These are phyloP conservation scores for Tyrannus savana DNA, from an alignment of 2,113 vertebrate genomes.

Conservation along the genomic window DNA sequence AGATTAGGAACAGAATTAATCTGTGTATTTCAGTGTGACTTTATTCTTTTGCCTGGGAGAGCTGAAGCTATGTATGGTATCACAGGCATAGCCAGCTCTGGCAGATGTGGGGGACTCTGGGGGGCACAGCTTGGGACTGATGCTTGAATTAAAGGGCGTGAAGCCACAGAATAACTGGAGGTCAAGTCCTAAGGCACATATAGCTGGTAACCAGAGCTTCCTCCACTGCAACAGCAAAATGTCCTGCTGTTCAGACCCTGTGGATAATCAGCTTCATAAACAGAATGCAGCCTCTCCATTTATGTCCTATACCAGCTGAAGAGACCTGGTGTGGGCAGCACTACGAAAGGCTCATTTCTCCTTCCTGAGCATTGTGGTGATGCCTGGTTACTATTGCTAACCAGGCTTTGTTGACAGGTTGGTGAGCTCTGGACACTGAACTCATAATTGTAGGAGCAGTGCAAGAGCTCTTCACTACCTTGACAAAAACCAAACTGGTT, in stretches of 20 bases:
- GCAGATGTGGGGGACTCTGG: neutral
- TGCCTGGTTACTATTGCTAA: neutral
- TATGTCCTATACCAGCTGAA: neutral
- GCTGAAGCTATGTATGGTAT: neutral
- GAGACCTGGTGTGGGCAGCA: neutral
- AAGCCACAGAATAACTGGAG: neutral
- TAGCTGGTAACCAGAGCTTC: neutral
- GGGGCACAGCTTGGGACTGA: neutral
- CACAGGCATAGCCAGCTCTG: neutral
- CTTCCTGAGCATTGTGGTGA: rapidly evolving
- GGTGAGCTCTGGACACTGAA: neutral
- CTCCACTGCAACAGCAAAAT: neutral
- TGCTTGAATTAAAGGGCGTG: neutral
- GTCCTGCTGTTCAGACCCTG: neutral
- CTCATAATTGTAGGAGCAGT: rapidly evolving
- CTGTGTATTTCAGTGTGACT: neutral
- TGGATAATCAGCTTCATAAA: neutral
- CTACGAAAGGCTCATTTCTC: neutral
- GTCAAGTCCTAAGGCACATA: neutral
- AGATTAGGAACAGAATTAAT: neutral
- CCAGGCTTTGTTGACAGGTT: neutral
- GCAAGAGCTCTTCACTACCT: neutral
- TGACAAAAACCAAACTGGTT: neutral
- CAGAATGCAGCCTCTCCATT: neutral
- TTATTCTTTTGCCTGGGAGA: neutral